Percentiles rank a stretch among this genome's conserved stretches.
Evolutionary conservation across 2,888 invertebrate species (phyloP).

Genomic region (Oscheius sp.): DNA sequence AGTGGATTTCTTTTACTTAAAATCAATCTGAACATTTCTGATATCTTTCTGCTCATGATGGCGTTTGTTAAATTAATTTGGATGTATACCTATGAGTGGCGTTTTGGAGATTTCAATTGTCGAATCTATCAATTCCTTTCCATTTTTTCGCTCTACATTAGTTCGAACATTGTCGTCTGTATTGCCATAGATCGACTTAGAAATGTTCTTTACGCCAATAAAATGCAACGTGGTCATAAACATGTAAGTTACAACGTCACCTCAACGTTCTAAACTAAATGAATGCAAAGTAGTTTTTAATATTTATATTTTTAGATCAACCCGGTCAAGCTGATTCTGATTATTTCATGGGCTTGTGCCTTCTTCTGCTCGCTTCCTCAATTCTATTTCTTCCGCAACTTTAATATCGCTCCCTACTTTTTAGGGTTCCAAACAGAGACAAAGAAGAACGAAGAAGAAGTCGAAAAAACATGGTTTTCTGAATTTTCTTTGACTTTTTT

Average conservation of each 20-base stretch:
- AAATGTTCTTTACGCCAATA: constrained; percentile 63
- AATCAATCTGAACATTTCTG: constrained; percentile 67
- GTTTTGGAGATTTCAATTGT: constrained; percentile 58
- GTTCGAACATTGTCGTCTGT: constrained; percentile 68
- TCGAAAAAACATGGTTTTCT: too few species aligned
- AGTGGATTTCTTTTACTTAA: constrained; percentile 66
- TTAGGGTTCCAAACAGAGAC: too few species aligned
- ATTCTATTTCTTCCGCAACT: constrained; percentile 57
- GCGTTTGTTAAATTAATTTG: constrained; percentile 65
- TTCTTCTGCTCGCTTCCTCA: constrained; percentile 61
- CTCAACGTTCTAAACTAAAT: background rate
- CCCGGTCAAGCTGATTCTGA: constrained; percentile 41
- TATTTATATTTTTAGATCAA: constrained; percentile 36
- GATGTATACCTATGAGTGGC: constrained; percentile 66
- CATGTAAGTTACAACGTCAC: constrained; percentile 23
- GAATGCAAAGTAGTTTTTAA: background rate
- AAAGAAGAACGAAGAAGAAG: too few species aligned
- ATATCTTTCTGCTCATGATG: constrained; percentile 59
- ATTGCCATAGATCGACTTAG: constrained; percentile 66
- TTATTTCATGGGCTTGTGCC: constrained; percentile 56
- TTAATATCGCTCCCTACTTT: constrained; percentile 47
- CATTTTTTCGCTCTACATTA: constrained; percentile 66
- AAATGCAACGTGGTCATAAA: constrained; percentile 29
- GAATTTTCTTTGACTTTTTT: too few species aligned
- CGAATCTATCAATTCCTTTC: constrained; percentile 52